phyloP scores from a whole-genome alignment of 2,797 vertebrate genomes.

The Staurois parvus region DNA sequence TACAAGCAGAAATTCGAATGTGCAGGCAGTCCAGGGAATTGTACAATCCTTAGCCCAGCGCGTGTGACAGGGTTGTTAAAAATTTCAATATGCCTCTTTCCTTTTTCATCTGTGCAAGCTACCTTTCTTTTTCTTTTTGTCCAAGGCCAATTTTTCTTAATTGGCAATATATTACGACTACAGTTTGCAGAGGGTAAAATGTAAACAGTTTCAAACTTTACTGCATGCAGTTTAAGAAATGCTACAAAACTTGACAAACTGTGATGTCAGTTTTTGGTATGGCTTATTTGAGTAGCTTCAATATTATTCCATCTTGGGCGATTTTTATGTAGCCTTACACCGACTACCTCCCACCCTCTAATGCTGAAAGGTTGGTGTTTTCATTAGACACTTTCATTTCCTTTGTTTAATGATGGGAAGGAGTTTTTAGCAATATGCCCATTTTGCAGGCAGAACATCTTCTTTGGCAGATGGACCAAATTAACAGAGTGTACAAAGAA shows the following conservation, averaged over 20 bases:
- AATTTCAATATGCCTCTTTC: conserved; percentile 63
- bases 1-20: conserved; percentile 71
- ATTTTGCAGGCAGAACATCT: conserved; percentile 81
- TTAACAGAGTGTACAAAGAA: conserved; percentile 74
- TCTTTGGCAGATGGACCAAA: conserved; percentile 76
- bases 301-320: not conserved
- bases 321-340: conserved; percentile 12
- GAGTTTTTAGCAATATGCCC: conserved; percentile 73
- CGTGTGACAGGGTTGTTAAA: conserved; percentile 74
- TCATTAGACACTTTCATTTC: conserved; percentile 50
- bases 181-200: not conserved
- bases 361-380: conserved; percentile 41
- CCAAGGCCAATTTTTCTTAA: conserved; percentile 4
- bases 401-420: conserved; percentile 60
- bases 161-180: not conserved
- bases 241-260: not conserved
- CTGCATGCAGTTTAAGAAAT: not conserved
- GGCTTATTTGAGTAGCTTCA: not conserved
- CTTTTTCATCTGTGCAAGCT: conserved; percentile 35
- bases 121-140: conserved; percentile 2
- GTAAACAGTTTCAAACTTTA: not conserved
- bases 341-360: not conserved
- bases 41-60: conserved; percentile 75
- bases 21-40: conserved; percentile 79
- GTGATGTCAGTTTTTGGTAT: not conserved